Conservation (phyloP, 2,797 vertebrate species). For the Cuculus canorus region DNA sequence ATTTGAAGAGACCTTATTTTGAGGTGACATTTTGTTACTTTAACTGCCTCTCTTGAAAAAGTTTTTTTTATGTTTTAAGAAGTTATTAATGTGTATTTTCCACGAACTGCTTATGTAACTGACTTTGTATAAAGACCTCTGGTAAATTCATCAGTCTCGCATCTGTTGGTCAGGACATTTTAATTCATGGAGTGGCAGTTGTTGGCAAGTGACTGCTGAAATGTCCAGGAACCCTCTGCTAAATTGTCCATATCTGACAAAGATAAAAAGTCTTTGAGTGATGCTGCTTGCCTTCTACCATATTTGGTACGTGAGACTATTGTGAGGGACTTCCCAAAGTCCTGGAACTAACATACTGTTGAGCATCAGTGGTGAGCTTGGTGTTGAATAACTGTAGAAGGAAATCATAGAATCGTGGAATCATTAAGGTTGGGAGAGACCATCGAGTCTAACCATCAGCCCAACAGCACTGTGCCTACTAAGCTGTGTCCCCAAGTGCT, state of each 20-base stretch:
- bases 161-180: background rate
- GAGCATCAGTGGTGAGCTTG: background rate
- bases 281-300: background rate
- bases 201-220: background rate
- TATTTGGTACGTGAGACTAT: background rate
- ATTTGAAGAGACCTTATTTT: background rate
- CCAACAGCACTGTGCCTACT: no score
- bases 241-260: background rate
- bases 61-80: background rate
- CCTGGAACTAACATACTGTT: background rate
- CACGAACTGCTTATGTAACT: background rate
- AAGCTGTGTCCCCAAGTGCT: no score
- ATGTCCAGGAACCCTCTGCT: background rate
- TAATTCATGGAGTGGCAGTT: slow-evolving; percentile 1
- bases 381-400: background rate
- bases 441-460: no score
- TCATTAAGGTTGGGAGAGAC: no score
- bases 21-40: background rate
- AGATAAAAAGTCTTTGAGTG: background rate
- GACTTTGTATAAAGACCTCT: background rate
- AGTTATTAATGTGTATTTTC: background rate
- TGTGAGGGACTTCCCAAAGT: background rate
- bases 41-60: background rate
- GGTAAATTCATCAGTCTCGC: background rate
- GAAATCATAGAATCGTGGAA: background rate